Conservation (phyloP, 1,140 invertebrate genomes). For the Laodelphax striatellus region DNA sequence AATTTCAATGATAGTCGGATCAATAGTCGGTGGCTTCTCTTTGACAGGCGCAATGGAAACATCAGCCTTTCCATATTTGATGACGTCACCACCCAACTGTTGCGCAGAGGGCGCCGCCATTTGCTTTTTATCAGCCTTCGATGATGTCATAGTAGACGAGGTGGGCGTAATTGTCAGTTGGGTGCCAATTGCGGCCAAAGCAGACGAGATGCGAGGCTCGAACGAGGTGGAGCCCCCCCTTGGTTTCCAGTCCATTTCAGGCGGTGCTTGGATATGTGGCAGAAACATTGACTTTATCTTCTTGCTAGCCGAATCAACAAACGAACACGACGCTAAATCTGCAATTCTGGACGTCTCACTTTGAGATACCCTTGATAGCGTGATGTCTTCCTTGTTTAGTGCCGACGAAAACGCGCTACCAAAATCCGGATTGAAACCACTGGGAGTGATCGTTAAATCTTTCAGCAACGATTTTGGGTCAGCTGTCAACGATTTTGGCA, state of each 20-base stretch:
- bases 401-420: no score
- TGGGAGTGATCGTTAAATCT: background rate
- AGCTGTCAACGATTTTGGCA: background rate
- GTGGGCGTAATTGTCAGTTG: background rate
- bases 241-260: background rate
- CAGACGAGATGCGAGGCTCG: background rate
- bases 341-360: no score
- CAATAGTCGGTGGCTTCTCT: background rate
- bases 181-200: background rate
- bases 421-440: no score
- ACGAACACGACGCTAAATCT: no score
- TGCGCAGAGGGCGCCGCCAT: background rate
- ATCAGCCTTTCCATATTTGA: background rate
- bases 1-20: background rate
- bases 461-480: conserved; percentile 6
- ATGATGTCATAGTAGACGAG: background rate
- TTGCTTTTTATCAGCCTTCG: background rate
- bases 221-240: background rate
- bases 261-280: background rate
- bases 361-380: background rate
- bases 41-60: background rate
- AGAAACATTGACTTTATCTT: background rate
- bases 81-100: background rate
- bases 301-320: no score
- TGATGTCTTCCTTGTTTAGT: background rate